A percentile compares a stretch with the other conserved stretches of the same genome.
phyloP scores from a whole-genome alignment of 2,113 vertebrate species.

The Microtus oregoni region DNA sequence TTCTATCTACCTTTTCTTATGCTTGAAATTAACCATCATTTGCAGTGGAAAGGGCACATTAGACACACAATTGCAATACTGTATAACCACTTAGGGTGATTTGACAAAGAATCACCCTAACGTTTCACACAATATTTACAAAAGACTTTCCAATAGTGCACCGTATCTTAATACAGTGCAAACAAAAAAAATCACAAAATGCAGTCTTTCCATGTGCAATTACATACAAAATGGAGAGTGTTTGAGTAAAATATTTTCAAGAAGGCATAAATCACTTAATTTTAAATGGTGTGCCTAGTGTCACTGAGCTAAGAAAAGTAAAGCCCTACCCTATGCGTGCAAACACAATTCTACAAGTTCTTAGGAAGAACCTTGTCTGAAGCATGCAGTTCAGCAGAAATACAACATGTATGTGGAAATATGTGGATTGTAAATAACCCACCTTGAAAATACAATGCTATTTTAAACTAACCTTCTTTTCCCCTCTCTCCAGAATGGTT shows the following conservation, averaged over 20 bases:
- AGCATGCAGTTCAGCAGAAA: not conserved
- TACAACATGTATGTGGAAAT: not conserved
- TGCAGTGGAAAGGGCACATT: not conserved
- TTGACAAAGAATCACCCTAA: conserved; percentile 39
- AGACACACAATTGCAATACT: conserved; percentile 43
- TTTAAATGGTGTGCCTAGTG: conserved; percentile 46
- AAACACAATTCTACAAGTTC: conserved; percentile 25
- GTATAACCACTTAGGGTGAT: conserved; percentile 11
- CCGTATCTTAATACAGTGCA: not conserved
- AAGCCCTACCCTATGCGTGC: not conserved
- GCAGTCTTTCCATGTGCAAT: not conserved
- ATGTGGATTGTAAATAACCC: not conserved
- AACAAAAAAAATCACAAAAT: conserved; percentile 41
- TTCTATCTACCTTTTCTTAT: conserved; percentile 5
- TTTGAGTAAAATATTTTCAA: conserved; percentile 51
- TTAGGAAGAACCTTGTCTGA: conserved; percentile 38
- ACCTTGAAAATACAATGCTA: conserved; percentile 28
- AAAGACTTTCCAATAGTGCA: not conserved
- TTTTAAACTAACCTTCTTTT: conserved; percentile 90
- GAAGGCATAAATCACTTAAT: not conserved
- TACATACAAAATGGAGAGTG: not conserved
- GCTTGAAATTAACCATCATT: conserved; percentile 35
- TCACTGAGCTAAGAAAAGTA: conserved; percentile 33
- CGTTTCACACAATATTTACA: conserved; percentile 14
- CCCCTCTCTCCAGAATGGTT: conserved; percentile 93